phyloP scores from a whole-genome alignment of 2,888 invertebrate species.

The Drosophila meridionalis region DNA sequence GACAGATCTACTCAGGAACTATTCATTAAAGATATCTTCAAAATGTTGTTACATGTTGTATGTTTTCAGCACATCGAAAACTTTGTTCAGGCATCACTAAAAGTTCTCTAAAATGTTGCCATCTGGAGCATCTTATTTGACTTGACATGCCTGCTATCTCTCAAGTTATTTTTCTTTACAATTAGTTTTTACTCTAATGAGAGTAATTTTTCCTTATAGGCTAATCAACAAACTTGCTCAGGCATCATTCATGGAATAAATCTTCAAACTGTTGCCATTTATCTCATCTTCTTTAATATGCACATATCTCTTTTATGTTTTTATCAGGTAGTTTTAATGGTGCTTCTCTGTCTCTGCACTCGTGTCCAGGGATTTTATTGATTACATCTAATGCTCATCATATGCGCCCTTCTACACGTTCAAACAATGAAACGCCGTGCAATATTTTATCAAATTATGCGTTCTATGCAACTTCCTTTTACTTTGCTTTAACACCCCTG shows the following conservation, averaged over 20 bases:
- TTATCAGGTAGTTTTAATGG: conserved; percentile 30
- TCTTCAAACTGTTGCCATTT: neutral
- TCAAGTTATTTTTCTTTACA: neutral
- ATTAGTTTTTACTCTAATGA: neutral
- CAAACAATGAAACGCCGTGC: conserved; percentile 61
- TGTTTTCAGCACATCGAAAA: too few species aligned
- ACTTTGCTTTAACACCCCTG: conserved; percentile 64
- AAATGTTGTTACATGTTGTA: too few species aligned
- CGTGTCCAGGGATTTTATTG: conserved; percentile 56
- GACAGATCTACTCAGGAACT: too few species aligned
- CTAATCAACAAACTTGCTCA: neutral
- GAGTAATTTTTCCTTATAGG: too few species aligned
- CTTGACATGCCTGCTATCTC: neutral
- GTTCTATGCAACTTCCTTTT: conserved; percentile 67
- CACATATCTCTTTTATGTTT: neutral
- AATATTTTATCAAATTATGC: conserved; percentile 79
- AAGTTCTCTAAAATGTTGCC: too few species aligned
- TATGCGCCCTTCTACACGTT: conserved; percentile 43
- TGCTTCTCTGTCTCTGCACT: conserved; percentile 5
- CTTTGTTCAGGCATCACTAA: too few species aligned
- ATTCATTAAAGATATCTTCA: too few species aligned
- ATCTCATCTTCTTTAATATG: neutral
- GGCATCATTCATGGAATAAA: neutral
- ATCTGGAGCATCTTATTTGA: neutral
- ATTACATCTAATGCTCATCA: conserved; percentile 72